A percentile compares a stretch with the other conserved stretches of the same genome.
These are phyloP conservation scores for Heteractis magnifica DNA, from an alignment of 92 coral and sea anemone genomes.

Conservation along the genomic window DNA sequence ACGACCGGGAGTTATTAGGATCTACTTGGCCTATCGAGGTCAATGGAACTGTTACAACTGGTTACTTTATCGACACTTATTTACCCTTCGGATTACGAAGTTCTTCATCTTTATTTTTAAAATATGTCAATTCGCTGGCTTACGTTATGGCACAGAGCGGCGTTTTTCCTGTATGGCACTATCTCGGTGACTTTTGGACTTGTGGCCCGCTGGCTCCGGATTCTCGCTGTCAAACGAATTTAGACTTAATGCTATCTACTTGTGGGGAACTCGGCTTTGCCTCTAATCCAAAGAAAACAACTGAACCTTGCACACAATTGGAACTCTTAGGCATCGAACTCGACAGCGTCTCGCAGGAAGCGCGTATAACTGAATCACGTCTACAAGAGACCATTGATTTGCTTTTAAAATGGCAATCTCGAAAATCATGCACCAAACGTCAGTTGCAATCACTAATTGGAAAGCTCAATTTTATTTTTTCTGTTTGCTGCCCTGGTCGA, in stretches of 20 bases:
- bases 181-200: conserved; percentile 41
- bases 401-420: neutral
- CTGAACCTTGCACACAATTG: conserved; percentile 9
- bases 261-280: conserved; percentile 32
- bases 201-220: conserved; percentile 37
- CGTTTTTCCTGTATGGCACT: conserved; percentile 1
- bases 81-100: conserved; percentile 34
- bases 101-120: conserved; percentile 17
- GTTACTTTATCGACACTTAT: conserved; percentile 15
- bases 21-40: conserved; percentile 29
- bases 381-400: conserved; percentile 1
- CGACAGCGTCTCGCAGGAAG: conserved; percentile 19
- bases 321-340: conserved; percentile 26
- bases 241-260: conserved; percentile 12
- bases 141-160: conserved; percentile 13
- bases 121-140: conserved; percentile 11
- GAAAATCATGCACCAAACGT: conserved; percentile 12
- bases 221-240: neutral
- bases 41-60: conserved; percentile 10
- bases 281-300: conserved; percentile 19
- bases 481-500: conserved; percentile 46
- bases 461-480: conserved; percentile 32
- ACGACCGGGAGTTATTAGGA: conserved; percentile 50
- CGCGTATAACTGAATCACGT: conserved; percentile 10
- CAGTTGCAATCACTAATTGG: conserved; percentile 23